Conservation (phyloP, 2,113 vertebrate species). For the Corythornis vintsioides region DNA sequence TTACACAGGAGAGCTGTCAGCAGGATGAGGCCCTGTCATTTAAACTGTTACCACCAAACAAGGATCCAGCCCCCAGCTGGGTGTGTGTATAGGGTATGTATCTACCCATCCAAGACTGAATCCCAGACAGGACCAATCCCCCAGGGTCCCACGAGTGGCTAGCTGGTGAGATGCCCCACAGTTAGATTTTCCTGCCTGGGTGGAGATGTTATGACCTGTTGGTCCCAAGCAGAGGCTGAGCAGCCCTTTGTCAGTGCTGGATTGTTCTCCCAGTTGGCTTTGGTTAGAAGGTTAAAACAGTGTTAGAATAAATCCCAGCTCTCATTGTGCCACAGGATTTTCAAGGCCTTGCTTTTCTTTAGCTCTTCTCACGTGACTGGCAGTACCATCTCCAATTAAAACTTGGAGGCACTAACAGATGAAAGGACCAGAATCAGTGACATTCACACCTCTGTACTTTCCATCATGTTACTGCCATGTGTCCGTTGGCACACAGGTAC, state of each 20-base stretch:
- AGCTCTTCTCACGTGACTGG: background rate
- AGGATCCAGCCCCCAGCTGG: fast-evolving
- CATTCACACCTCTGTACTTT: background rate
- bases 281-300: background rate
- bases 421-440: background rate
- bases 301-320: background rate
- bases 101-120: background rate
- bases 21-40: background rate
- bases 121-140: background rate
- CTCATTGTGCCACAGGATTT: background rate
- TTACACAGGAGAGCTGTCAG: background rate
- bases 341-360: background rate
- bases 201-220: background rate
- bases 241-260: background rate
- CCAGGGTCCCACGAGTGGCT: background rate
- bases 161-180: background rate
- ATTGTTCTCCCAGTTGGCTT: background rate
- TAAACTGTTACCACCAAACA: background rate
- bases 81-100: background rate
- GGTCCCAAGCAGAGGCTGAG: background rate
- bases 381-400: background rate
- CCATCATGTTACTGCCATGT: background rate
- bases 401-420: background rate
- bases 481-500: background rate
- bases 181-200: background rate